Percentiles rank a stretch among this genome's conserved stretches.
These are phyloP conservation scores for Drosophila phalerata DNA, from an alignment of 2,888 invertebrate species.

Conservation along the genomic window DNA sequence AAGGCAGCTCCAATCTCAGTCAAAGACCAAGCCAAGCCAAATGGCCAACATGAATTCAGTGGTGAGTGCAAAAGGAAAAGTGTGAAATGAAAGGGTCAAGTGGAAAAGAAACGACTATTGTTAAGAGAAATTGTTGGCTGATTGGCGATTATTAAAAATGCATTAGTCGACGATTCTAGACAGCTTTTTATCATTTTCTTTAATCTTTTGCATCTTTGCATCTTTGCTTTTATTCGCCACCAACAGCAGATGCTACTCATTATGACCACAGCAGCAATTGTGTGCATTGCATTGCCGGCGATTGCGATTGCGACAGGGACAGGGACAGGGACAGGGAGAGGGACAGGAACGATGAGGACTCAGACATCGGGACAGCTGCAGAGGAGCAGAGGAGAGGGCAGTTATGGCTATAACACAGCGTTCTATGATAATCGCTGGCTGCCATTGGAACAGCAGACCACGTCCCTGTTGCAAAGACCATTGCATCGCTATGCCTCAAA, in stretches of 20 bases:
- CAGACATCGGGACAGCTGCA: constrained; percentile 10
- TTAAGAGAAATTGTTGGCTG: constrained; percentile 12
- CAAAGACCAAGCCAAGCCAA: constrained; percentile 33
- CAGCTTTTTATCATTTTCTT: constrained; percentile 25
- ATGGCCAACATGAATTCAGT: constrained; percentile 69
- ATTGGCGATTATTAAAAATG: constrained; percentile 49
- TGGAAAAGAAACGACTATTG: background rate
- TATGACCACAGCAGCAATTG: constrained; percentile 71
- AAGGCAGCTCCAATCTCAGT: constrained; percentile 4
- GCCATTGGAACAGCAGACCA: constrained; percentile 49
- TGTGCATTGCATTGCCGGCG: constrained; percentile 55
- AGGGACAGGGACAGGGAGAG: too few species aligned
- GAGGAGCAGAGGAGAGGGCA: constrained; percentile 8
- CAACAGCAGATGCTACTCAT: constrained; percentile 70
- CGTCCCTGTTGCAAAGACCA: constrained; percentile 37
- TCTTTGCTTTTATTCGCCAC: background rate
- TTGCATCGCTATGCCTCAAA: constrained; percentile 50
- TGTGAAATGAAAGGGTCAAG: constrained; percentile 10
- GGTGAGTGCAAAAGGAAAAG: constrained; percentile 54
- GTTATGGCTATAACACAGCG: constrained; percentile 37
- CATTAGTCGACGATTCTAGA: constrained; percentile 33
- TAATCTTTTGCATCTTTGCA: constrained; percentile 4
- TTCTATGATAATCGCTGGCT: constrained; percentile 75
- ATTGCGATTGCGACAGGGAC: too few species aligned
- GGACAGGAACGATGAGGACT: constrained; percentile 34